Evolutionary conservation across 1,140 invertebrate genomes (phyloP), one percentile per base, ranked within the genome.

Genomic region (Drosophila kikkawai): DNA sequence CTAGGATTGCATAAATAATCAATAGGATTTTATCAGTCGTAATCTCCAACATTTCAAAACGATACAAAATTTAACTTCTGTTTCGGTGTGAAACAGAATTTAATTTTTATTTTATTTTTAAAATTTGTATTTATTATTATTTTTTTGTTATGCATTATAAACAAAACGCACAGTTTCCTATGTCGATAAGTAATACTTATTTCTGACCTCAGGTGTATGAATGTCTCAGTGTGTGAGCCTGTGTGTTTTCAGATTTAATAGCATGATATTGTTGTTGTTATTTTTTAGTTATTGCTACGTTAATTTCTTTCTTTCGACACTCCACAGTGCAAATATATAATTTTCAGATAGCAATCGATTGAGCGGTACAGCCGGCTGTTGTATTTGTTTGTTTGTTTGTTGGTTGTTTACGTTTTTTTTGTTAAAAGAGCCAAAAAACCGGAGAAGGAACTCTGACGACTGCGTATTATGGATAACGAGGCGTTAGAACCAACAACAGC

Each of bases 401-500:
- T 26, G 53, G 63, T 66, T 66, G 63, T 66, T 66, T 66, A 66
- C 63, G 57, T 50, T 59, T 47, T 47, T 53, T 50, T 39, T 60
- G 17, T 45, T 32, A 26, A 50, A 57, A 58, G 58, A 75, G 76
- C 41, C 47, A 65, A 63, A 77, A 53, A 78, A 59, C 80, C 65
- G 53, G 36, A 50, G 42, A 73, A 75, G 68, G 79, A 66, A 66
- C 81, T 56, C 53, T 56, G 36, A 56, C 83, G 85, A 85, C 61
- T 82, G 75, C 78, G 69, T 86, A 91, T 92, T 92, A 92, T 92
- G 91, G 91, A 92, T 92, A 92, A 88, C 81, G 82, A 91, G 55
- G 79, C 90, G 71, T 79, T 85, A 79, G 85, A 88, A 85, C 61
- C 82, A 82, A 57, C 82, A 80, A 79, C 81, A 70, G 50, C 80